Evolutionary conservation across 2,888 invertebrate genomes (phyloP).

Genomic region (Molanna angustata): DNA sequence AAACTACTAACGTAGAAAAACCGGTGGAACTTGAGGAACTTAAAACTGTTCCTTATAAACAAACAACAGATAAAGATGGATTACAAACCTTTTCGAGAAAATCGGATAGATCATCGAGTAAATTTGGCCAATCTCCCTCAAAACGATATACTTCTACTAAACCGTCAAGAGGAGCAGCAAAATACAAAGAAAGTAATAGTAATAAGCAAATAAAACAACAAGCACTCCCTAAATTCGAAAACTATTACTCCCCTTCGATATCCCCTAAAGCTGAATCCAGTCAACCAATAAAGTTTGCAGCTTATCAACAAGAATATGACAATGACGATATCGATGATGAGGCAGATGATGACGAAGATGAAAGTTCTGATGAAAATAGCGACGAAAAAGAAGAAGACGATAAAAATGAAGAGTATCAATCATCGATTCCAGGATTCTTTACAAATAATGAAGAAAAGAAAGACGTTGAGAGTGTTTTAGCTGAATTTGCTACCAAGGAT

Average conservation of each 20-base stretch:
- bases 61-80: not conserved
- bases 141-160: not conserved
- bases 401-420: constrained; percentile 46
- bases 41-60: constrained; percentile 5
- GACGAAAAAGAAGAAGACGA: constrained; percentile 15
- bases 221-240: constrained; percentile 16
- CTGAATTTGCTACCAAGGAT: constrained; percentile 72
- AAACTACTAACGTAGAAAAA: constrained; percentile 38
- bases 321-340: constrained; percentile 14
- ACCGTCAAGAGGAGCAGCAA: constrained; percentile 18
- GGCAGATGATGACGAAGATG: constrained; percentile 23
- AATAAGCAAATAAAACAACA: not conserved
- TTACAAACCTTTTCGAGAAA: not conserved
- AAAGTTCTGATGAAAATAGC: constrained; percentile 17
- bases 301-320: constrained; percentile 22
- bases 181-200: constrained; percentile 17
- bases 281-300: constrained; percentile 43
- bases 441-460: constrained; percentile 58
- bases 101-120: not conserved
- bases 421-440: constrained; percentile 50
- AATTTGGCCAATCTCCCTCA: not conserved
- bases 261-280: constrained; percentile 31
- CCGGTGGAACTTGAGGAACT: constrained; percentile 18
- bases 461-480: constrained; percentile 67
- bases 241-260: constrained; percentile 16